Evolutionary conservation across 2,888 invertebrate species (phyloP).

Genomic region (Anorthoa munda): DNA sequence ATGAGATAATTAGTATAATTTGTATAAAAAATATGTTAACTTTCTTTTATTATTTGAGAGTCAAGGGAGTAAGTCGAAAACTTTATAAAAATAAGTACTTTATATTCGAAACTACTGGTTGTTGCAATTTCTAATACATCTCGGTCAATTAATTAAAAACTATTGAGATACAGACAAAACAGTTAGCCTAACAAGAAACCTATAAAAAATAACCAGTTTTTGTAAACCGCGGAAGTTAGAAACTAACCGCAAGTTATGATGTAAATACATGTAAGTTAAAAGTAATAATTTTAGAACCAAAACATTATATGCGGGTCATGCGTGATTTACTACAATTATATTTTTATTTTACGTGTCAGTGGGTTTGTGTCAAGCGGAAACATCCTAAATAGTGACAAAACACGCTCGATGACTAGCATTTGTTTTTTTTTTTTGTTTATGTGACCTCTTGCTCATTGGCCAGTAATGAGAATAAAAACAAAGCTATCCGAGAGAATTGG

Average conservation of each 20-base stretch:
- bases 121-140: conserved; percentile 19
- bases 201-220: conserved; percentile 20
- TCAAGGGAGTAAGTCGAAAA: not conserved
- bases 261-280: conserved; percentile 24
- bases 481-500: not conserved
- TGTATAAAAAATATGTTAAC: not conserved
- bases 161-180: conserved; percentile 24
- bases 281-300: conserved; percentile 4
- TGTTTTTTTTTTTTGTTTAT: conserved; percentile 12
- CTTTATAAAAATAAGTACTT: not conserved
- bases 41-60: not conserved
- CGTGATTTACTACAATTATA: conserved; percentile 51
- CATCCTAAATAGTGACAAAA: conserved; percentile 39
- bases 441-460: conserved; percentile 5
- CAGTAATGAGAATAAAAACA: not conserved
- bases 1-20: not conserved
- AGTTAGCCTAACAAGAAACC: conserved; percentile 10
- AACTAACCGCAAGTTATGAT: conserved; percentile 32
- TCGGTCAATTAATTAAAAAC: conserved; percentile 33
- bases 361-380: conserved; percentile 53
- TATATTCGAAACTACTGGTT: conserved; percentile 9
- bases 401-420: conserved; percentile 47
- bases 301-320: conserved; percentile 31
- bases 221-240: conserved; percentile 45
- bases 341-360: conserved; percentile 40